Conservation (phyloP, 2,113 vertebrate species). For the Upupa epops region DNA sequence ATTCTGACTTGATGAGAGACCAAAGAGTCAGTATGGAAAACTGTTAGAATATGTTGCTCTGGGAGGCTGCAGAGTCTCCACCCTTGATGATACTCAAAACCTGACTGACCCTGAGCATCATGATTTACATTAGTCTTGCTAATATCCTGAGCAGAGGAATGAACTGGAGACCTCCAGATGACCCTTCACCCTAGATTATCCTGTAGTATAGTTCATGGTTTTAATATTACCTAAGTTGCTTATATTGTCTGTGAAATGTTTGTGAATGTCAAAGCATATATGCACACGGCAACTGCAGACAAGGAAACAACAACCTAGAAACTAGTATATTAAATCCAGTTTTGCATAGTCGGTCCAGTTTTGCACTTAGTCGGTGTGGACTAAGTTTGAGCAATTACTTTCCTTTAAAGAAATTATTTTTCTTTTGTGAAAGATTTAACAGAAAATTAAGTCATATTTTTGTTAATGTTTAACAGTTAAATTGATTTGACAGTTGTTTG, state of each 20-base stretch:
- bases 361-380: neutral
- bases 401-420: neutral
- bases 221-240: neutral
- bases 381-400: neutral
- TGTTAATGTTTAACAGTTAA: neutral
- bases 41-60: neutral
- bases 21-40: neutral
- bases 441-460: neutral
- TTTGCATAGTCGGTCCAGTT: too few relatives aligned
- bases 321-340: too few relatives aligned
- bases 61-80: neutral
- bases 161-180: neutral
- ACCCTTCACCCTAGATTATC: neutral
- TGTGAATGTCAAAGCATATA: neutral
- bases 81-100: neutral
- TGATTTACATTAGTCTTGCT: neutral
- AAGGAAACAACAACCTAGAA: neutral
- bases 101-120: fast-evolving
- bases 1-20: neutral
- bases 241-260: neutral
- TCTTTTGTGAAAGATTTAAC: neutral
- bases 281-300: neutral
- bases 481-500: neutral
- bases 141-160: neutral
- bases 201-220: neutral